Conservation (phyloP, 1,140 invertebrate species). For the Dendroctonus valens region DNA sequence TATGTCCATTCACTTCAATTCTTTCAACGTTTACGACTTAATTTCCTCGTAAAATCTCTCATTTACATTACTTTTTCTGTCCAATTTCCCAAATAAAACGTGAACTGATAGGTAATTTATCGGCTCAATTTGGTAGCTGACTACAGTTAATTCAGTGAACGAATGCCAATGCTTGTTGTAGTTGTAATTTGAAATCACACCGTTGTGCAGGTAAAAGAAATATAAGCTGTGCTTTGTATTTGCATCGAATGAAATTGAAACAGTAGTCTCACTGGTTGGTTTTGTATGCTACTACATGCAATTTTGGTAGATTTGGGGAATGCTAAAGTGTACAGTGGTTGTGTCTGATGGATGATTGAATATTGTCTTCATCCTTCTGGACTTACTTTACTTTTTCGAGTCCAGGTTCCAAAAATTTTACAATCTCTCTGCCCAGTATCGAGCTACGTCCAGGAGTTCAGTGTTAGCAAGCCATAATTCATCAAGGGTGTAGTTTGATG, state of each 20-base stretch:
- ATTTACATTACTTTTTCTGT: neutral
- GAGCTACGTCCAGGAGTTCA: too few species aligned
- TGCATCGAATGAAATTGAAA: too few species aligned
- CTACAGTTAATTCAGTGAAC: constrained; percentile 1
- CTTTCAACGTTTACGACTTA: neutral
- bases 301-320: neutral
- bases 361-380: too few species aligned
- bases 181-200: neutral
- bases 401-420: too few species aligned
- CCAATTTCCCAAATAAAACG: neutral
- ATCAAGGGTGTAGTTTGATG: too few species aligned
- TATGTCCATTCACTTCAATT: neutral
- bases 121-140: neutral
- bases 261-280: too few species aligned
- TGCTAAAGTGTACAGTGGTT: neutral
- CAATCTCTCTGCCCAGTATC: too few species aligned
- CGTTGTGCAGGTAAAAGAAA: neutral
- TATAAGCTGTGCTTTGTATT: too few species aligned
- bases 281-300: neutral
- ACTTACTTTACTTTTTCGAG: too few species aligned
- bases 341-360: neutral
- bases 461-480: too few species aligned
- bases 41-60: neutral
- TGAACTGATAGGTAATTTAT: neutral
- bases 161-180: neutral